Conservation (phyloP, 2,888 invertebrate species). For the Ophion obscuratus region DNA sequence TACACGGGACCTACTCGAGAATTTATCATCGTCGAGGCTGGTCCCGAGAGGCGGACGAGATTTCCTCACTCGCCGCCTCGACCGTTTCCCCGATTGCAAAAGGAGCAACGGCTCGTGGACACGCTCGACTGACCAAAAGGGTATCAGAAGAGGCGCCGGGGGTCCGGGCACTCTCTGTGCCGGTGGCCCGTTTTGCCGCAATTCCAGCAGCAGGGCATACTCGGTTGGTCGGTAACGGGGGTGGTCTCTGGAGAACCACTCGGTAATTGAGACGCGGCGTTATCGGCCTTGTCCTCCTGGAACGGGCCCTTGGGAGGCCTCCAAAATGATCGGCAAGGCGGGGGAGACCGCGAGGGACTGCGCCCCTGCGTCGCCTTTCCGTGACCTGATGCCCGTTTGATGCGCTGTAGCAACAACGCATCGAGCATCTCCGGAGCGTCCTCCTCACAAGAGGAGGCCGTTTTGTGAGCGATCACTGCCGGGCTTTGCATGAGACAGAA, state of each 20-base stretch:
- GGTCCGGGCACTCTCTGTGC: too few relatives aligned
- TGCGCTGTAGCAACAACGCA: too few relatives aligned
- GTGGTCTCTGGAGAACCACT: background rate
- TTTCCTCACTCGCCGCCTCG: constrained; percentile 14
- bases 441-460: too few relatives aligned
- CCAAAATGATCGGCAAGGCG: background rate
- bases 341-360: background rate
- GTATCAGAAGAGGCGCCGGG: too few relatives aligned
- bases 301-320: background rate
- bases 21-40: too few relatives aligned
- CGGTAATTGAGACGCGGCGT: too few relatives aligned
- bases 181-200: constrained; percentile 10
- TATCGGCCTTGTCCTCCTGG: too few relatives aligned
- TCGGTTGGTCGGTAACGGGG: background rate
- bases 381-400: too few relatives aligned
- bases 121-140: constrained; percentile 24
- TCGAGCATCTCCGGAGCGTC: too few relatives aligned
- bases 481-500: background rate
- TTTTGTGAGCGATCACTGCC: too few relatives aligned
- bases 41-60: background rate
- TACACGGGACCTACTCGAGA: too few relatives aligned
- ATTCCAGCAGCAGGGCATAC: background rate
- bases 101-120: constrained; percentile 6
- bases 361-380: too few relatives aligned
- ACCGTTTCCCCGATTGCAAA: constrained; percentile 26